Conservation (phyloP, 2,888 invertebrate genomes). For the Cephus runcator region DNA sequence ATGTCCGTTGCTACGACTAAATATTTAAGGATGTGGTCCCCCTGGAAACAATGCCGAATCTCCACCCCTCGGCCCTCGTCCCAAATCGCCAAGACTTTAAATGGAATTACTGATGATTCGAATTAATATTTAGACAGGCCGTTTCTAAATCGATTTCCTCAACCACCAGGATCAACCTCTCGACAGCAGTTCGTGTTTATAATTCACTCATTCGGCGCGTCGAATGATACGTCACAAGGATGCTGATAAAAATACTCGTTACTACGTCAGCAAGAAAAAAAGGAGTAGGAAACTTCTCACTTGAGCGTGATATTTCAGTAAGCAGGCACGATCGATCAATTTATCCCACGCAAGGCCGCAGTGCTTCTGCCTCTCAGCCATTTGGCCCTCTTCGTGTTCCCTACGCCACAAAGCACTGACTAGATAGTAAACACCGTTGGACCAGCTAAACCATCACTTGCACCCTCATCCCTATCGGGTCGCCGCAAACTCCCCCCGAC, state of each 20-base stretch:
- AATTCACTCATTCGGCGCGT: background rate
- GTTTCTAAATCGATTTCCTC: background rate
- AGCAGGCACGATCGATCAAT: background rate
- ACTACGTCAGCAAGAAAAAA: background rate
- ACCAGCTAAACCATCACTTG: background rate
- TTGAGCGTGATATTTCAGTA: background rate
- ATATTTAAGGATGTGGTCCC: background rate
- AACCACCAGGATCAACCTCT: background rate
- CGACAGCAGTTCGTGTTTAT: constrained; percentile 2
- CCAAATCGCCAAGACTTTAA: background rate
- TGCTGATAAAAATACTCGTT: background rate
- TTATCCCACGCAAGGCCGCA: background rate
- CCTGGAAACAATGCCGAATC: too few relatives aligned
- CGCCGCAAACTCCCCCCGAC: background rate
- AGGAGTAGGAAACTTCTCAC: background rate
- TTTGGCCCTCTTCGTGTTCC: background rate
- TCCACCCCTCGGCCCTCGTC: too few relatives aligned
- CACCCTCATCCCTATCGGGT: background rate
- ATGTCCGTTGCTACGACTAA: background rate
- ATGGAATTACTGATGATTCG: background rate
- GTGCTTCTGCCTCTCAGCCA: background rate
- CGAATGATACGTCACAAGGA: background rate
- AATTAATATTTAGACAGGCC: background rate
- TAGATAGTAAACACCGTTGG: background rate
- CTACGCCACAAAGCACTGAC: background rate